phyloP scores from a whole-genome alignment of 1,140 invertebrate species.

The Tribolium castaneum region DNA sequence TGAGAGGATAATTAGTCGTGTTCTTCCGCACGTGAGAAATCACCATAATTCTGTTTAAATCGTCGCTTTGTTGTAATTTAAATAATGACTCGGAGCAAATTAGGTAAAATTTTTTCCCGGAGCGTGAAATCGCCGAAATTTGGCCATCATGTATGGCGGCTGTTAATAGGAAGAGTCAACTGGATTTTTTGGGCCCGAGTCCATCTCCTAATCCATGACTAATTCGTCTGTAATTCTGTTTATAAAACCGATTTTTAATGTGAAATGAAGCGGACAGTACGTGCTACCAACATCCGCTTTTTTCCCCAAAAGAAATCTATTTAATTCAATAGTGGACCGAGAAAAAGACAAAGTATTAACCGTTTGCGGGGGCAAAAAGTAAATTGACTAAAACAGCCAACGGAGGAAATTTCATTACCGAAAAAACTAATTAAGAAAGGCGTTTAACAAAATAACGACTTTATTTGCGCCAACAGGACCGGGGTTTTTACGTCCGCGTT shows the following conservation, averaged over 20 bases:
- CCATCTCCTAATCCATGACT: slow-evolving; percentile 50
- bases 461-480: neutral
- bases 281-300: slow-evolving; percentile 46
- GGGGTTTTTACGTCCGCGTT: neutral
- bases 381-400: slow-evolving; percentile 50
- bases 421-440: slow-evolving; percentile 49
- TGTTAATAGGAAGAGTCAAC: neutral
- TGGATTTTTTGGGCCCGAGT: neutral
- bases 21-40: slow-evolving; percentile 33
- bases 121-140: neutral
- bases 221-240: slow-evolving; percentile 52
- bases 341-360: slow-evolving; percentile 47
- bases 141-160: neutral
- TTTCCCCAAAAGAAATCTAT: slow-evolving; percentile 46
- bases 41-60: slow-evolving; percentile 18
- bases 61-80: slow-evolving; percentile 19
- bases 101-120: neutral
- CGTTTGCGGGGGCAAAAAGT: slow-evolving; percentile 48
- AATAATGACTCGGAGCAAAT: slow-evolving; percentile 3
- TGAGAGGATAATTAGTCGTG: neutral
- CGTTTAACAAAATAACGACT: slow-evolving; percentile 51
- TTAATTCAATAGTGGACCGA: slow-evolving; percentile 49
- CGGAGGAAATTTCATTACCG: slow-evolving; percentile 47
- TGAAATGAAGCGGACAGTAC: slow-evolving; percentile 54
- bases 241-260: slow-evolving; percentile 55